phyloP scores from a whole-genome alignment of 1,140 invertebrate species.

The Drosophila mayri region DNA sequence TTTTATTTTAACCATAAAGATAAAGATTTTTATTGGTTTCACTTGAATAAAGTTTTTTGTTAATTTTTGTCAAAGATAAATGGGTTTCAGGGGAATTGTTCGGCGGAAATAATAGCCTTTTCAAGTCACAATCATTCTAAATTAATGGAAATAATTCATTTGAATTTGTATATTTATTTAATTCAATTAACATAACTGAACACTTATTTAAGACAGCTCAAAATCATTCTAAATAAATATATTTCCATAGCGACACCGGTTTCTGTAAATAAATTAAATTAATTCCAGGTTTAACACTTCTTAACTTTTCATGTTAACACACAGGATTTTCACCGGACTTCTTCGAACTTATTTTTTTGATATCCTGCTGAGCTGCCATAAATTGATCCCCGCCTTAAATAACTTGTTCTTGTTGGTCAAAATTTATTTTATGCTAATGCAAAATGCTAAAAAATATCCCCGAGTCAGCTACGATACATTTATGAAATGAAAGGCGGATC shows the following conservation, averaged over 20 bases:
- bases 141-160: background rate
- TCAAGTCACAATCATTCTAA: background rate
- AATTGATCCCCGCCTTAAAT: conserved; percentile 10
- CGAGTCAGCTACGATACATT: conserved; percentile 33
- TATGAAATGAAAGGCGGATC: conserved; percentile 28
- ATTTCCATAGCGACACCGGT: background rate
- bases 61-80: too few relatives aligned
- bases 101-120: background rate
- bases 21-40: background rate
- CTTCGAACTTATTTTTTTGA: background rate
- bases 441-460: conserved; percentile 34
- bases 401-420: conserved; percentile 12
- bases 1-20: background rate
- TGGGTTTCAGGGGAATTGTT: too few relatives aligned
- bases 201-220: too few relatives aligned
- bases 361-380: conserved; percentile 4
- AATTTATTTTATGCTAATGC: conserved; percentile 48
- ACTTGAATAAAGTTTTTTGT: background rate
- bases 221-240: background rate
- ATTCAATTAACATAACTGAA: background rate
- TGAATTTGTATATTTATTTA: background rate
- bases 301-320: conserved; percentile 5
- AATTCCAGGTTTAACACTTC: background rate
- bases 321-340: background rate
- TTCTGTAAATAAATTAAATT: conserved; percentile 3